phyloP scores from a whole-genome alignment of 2,113 vertebrate genomes.

The Rallus limicola region DNA sequence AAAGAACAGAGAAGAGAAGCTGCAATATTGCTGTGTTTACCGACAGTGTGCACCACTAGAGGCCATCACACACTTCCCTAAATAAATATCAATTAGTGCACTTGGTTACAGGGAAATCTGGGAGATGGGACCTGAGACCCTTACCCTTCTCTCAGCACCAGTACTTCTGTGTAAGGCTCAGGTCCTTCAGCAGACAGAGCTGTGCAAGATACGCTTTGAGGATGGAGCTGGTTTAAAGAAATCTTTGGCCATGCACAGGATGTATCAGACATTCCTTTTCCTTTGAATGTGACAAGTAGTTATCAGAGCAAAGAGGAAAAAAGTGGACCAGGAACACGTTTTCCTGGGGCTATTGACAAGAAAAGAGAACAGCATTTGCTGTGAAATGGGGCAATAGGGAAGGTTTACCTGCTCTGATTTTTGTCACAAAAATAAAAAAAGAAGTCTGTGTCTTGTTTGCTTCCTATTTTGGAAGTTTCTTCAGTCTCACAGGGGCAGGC shows the following conservation, averaged over 20 bases:
- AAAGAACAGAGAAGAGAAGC: neutral
- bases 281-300: neutral
- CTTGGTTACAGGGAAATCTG: neutral
- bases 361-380: neutral
- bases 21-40: neutral
- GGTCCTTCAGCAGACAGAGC: neutral
- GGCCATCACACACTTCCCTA: constrained; percentile 40
- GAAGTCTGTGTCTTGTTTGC: neutral
- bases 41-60: neutral
- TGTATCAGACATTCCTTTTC: neutral
- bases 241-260: neutral
- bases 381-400: neutral
- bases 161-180: neutral
- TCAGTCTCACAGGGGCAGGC: neutral
- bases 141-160: neutral
- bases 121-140: neutral
- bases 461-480: neutral
- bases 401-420: neutral
- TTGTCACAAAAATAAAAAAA: no score
- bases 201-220: neutral
- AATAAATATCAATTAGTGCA: constrained; percentile 13
- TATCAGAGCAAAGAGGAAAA: neutral
- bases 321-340: neutral
- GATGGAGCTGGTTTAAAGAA: neutral
- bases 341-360: neutral